Evolutionary conservation across 2,113 vertebrate genomes (phyloP).

Genomic region (Ranitomeya imitator): DNA sequence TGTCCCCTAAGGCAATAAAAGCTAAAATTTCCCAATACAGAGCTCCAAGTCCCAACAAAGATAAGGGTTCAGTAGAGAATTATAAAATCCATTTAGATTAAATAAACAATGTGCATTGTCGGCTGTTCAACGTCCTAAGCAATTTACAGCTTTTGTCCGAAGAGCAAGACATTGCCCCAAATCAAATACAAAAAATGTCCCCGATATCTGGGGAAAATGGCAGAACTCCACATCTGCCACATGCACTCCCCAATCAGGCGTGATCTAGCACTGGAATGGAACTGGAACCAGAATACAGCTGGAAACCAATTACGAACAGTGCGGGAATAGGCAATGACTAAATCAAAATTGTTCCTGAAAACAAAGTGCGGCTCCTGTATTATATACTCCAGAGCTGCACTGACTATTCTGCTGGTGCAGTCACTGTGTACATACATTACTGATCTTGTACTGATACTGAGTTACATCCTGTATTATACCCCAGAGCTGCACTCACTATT

Average conservation of each 20-base stretch:
- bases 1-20: too few relatives aligned
- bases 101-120: background rate
- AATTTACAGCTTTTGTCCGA: background rate
- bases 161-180: background rate
- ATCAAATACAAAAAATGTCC: background rate
- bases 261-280: constrained; percentile 41
- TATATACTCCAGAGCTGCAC: too few relatives aligned
- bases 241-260: constrained; percentile 26
- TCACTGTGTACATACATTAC: too few relatives aligned
- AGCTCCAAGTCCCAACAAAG: too few relatives aligned
- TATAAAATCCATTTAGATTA: too few relatives aligned
- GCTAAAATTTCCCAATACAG: too few relatives aligned
- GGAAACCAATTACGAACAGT: constrained; percentile 42
- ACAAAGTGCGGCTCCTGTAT: too few relatives aligned
- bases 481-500: too few relatives aligned
- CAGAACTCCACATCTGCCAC: constrained; percentile 26
- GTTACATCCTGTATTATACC: too few relatives aligned
- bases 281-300: constrained; percentile 15
- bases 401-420: too few relatives aligned
- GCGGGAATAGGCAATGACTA: background rate
- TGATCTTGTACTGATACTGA: too few relatives aligned
- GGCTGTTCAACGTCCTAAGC: background rate
- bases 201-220: background rate
- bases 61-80: too few relatives aligned
- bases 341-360: background rate